Evolutionary conservation across 2,888 invertebrate genomes (phyloP), one percentile per base, ranked within the genome.

Genomic region (Barypeithes pellucidus): DNA sequence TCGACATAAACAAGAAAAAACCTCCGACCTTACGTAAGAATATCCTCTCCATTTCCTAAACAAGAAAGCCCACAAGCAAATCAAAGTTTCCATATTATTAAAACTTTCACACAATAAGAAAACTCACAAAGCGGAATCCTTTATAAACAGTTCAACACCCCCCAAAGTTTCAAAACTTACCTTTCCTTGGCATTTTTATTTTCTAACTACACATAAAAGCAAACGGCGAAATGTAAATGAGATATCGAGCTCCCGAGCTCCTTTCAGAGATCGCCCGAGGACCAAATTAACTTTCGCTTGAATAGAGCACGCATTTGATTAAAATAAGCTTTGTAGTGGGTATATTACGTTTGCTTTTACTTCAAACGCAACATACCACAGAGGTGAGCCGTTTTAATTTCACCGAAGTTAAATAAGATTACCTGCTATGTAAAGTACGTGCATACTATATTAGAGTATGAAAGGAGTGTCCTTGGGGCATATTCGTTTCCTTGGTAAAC

Each of bases 261-360:
- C 72, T 75, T 75, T 75, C 68, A 66, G 66, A 73, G 67, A 75
- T 75, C 67, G 73, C 75, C 75, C 43, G 52, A 66, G 73, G 77
- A 60, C 75, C 74, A 80, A 79, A 79, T 80, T 79, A 80, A 79
- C 78, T 80, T 80, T 77, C 72, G 75, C 74, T 72, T 79, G 77
- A 76, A 77, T 78, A 74, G 77, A 77, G 76, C 70, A 76, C 77
- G 78, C 74, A 80, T 79, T 80, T 79, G 79, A 80, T 80, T 79
- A 80, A 80, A 78, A 78, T 78, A 68, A 65, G 77, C 77, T 79
- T 79, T 79, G 78, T 77, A 75, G 70, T 54, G 67, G 63, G 60
- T 39, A 75, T 76, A 76, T 77, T 76, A 69, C 76, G 60, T 79
- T 73, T 77, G 75, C 73, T 72, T 68, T 54, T 75, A 77, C 77